A percentile compares a stretch with the other conserved stretches of the same genome.
phyloP scores from a whole-genome alignment of 1,140 invertebrate species.

The Teleogryllus occipitalis region DNA sequence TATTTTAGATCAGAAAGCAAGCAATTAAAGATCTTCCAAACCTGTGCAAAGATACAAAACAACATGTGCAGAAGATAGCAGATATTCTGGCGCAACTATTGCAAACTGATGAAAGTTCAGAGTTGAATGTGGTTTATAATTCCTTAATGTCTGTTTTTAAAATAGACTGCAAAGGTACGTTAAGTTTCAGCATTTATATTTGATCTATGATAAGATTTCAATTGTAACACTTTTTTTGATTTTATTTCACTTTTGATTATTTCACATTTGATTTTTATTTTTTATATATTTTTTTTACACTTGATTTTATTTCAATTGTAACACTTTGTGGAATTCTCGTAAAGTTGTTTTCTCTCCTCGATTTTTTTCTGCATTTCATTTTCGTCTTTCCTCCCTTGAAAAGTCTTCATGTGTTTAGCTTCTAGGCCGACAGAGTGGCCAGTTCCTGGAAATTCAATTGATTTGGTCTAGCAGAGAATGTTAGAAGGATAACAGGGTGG shows the following conservation, averaged over 20 bases:
- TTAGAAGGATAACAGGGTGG: no score
- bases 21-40: slow-evolving; percentile 88
- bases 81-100: slow-evolving; percentile 87
- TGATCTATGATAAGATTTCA: background rate
- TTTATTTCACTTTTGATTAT: no score
- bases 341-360: no score
- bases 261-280: no score
- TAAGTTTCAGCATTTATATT: background rate
- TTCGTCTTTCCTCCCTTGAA: no score
- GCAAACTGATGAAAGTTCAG: slow-evolving; percentile 72
- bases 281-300: no score
- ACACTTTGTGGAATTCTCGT: no score
- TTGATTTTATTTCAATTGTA: background rate
- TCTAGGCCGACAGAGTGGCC: no score
- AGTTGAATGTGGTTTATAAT: slow-evolving; percentile 71
- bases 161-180: slow-evolving; percentile 50
- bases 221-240: background rate
- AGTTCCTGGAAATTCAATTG: no score
- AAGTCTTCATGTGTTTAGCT: no score
- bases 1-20: slow-evolving; percentile 78
- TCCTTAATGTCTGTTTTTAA: slow-evolving; percentile 54
- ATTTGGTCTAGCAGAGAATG: no score
- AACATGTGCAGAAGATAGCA: slow-evolving; percentile 77
- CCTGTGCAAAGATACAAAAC: slow-evolving; percentile 77
- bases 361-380: no score